Base-by-base conservation (phyloP, 2,113 vertebrate genomes). In the Cyphomyrus plagiostoma region DNA sequence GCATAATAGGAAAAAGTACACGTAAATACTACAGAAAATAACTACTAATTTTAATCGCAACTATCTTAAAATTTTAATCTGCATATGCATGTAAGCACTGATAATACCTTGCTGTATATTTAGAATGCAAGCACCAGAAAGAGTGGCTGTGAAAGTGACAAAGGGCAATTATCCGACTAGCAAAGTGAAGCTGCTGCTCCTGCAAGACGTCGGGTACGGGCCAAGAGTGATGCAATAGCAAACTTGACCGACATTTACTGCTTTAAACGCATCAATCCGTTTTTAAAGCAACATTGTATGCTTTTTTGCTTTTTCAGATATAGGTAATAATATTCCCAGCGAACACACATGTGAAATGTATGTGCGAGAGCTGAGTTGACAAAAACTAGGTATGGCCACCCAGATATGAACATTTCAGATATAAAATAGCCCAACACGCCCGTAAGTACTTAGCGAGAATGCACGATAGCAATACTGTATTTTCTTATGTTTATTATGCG, bases 61-160 rank as follows among this genome's bases (percentile, higher is more conserved):
- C n/a, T 30, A 10, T 70, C 58, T 70, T 30, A 70, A 70, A 70
- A 1, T 13, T 30, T 13, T 70, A 11, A 30, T 13, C 62, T n/a
- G 21, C 42, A 10, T 19, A 84, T 46, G 35, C 42, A 48, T 48
- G 46, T 84, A 9, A 8, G 7, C 21, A 21, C 45, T 77, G 17
- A 80, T 92, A 93, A 95, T 94, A 95, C 92, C 93, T 93, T 94
- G 74, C 93, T 92, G 94, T 92, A 93, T 90, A 91, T 92, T 90
- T 92, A 89, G 86, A 83, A 88, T 89, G 92, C 93, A 94, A 94
- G 94, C 92, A 93, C 94, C 94, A 95, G 94, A 95, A 95, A 92
- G 89, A 90, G 85, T 92, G 91, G 94, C 93, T 93, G 94, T 90
- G 90, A 83, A 88, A 94, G 92, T 92, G 93, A 94, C 94, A 93